Conservation (phyloP, 2,888 invertebrate species). For the Andrena hattorfiana region DNA sequence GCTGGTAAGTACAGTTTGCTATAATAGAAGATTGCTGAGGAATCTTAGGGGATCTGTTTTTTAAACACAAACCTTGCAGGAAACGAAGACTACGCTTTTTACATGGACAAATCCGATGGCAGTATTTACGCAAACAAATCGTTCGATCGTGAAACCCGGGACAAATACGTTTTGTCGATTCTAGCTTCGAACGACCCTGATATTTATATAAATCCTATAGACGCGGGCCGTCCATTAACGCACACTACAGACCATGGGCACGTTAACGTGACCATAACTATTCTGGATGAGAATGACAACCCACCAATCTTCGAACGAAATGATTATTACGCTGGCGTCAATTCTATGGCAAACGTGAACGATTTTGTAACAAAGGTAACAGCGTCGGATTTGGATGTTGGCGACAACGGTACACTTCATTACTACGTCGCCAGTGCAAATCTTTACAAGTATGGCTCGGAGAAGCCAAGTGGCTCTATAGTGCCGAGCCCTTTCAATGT, state of each 20-base stretch:
- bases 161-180: constrained; percentile 91
- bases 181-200: constrained; percentile 94
- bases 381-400: constrained; percentile 93
- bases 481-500: constrained; percentile 95
- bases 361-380: constrained; percentile 91
- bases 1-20: constrained; percentile 77
- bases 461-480: constrained; percentile 92
- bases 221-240: constrained; percentile 66
- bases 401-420: constrained; percentile 92
- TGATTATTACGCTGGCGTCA: constrained; percentile 90
- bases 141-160: constrained; percentile 93
- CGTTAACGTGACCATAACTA: constrained; percentile 89
- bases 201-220: constrained; percentile 87
- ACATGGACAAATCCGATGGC: constrained; percentile 92
- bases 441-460: constrained; percentile 92
- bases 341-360: constrained; percentile 91
- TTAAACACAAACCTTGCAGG: constrained; percentile 84
- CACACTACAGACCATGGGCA: constrained; percentile 88
- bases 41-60: not conserved
- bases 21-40: not conserved
- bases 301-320: constrained; percentile 90
- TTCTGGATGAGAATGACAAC: constrained; percentile 95
- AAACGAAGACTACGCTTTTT: constrained; percentile 92
- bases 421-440: constrained; percentile 94
- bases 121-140: constrained; percentile 91